Evolutionary conservation across 2,797 vertebrate genomes (phyloP).

Genomic region (Pseudochirops corinnae): DNA sequence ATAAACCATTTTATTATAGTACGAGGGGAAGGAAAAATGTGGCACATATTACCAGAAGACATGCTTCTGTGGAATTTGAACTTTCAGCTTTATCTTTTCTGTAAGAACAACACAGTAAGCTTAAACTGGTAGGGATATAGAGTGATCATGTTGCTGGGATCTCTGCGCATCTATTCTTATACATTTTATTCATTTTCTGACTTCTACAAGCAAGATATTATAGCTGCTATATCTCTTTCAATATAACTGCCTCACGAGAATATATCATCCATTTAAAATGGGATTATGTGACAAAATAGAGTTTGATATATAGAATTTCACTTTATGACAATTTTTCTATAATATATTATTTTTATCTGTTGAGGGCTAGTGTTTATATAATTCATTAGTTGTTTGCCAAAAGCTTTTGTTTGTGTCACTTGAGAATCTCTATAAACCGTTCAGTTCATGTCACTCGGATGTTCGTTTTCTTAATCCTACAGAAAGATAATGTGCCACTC

Average conservation of each 20-base stretch:
- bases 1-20: not conserved
- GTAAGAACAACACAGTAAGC: not conserved
- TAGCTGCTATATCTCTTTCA: not conserved
- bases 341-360: not conserved
- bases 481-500: not conserved
- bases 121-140: not conserved
- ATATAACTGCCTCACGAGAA: not conserved
- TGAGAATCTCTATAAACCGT: not conserved
- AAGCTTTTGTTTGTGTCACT: not conserved
- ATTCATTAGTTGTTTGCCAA: not conserved
- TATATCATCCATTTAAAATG: not conserved
- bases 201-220: not conserved
- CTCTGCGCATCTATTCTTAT: not conserved
- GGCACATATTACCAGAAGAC: not conserved
- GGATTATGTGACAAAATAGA: not conserved
- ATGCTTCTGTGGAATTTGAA: not conserved
- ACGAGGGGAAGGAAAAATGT: not conserved
- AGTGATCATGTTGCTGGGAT: not conserved
- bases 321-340: not conserved
- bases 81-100: not conserved
- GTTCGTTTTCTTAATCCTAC: not conserved
- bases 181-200: not conserved
- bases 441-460: not conserved
- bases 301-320: not conserved
- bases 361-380: not conserved